phyloP scores from a whole-genome alignment of 2,888 invertebrate genomes.

The Macropis europaea region DNA sequence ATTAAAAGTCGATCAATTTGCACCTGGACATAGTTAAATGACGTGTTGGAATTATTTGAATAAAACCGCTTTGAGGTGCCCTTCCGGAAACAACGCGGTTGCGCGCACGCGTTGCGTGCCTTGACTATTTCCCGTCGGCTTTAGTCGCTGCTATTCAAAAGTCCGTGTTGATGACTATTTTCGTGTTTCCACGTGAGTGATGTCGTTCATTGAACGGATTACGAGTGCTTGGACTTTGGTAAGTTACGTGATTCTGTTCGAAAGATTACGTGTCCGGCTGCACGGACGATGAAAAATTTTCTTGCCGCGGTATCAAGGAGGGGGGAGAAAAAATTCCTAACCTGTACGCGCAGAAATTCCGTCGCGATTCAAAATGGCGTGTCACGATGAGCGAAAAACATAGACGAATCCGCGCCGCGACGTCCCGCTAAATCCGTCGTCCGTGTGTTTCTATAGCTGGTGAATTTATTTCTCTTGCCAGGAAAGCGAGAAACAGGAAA shows the following conservation, averaged over 20 bases:
- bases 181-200: neutral
- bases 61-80: neutral
- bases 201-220: neutral
- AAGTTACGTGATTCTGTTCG: conserved; percentile 38
- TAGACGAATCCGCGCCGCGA: conserved; percentile 13
- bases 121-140: conserved; percentile 39
- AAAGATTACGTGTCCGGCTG: neutral
- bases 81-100: conserved; percentile 26
- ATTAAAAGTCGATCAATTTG: too few species aligned
- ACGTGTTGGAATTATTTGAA: too few species aligned
- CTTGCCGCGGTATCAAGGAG: conserved; percentile 30
- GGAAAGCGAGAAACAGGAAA: conserved; percentile 13
- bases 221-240: conserved; percentile 48
- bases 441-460: conserved; percentile 16
- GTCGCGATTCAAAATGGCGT: conserved; percentile 67
- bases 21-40: too few species aligned
- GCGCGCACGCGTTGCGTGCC: conserved; percentile 11
- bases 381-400: conserved; percentile 36
- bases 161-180: neutral
- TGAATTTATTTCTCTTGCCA: conserved; percentile 26
- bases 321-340: conserved; percentile 53
- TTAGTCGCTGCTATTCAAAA: conserved; percentile 36
- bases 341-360: conserved; percentile 49
- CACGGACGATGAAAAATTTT: neutral
- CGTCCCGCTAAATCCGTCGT: conserved; percentile 33